Base-by-base conservation (phyloP, 1,140 invertebrate genomes). In the Pseudomyrmex dendroicus region DNA sequence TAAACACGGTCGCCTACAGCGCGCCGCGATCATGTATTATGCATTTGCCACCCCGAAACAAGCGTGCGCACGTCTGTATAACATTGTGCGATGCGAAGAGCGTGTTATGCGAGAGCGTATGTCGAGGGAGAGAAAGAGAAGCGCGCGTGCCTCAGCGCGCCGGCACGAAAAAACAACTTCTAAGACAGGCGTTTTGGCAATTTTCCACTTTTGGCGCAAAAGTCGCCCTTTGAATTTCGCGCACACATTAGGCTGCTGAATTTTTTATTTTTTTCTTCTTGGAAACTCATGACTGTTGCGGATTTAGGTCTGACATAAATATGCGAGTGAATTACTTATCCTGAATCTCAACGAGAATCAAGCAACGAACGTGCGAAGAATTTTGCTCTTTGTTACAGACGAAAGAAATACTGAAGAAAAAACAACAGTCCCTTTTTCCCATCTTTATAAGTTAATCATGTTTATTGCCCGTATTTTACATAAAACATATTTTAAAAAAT, bases 1-100 rank as follows among this genome's bases (percentile, higher is more conserved):
- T 88, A 88, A 88, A 88, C 86, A 88, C 67, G 86, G 87, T 86
- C 86, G 85, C 86, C 86, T 88, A 77, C 85, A 88, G 85, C 86
- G 85, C 63, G 50, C 86, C 68, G 68, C 85, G 86, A 88, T 88
- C 86, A 88, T 88, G 85, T 88, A 88, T 88, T 88, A 88, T 88
- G 86, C 86, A 88, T 88, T 88, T 63, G 85, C 86, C 86, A 87
- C 86, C 86, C 73, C 44, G 82, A 61, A 64, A 52, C 82, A 86
- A 52, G 85, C 66, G 85, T 64, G 67, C 73, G 73, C 73, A 62
- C 12, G 48, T 20, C 10, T 17, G 63, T 66, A 46, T 17, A 46
- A 35, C 35, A 5, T 35, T 35, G 44, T 52, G 50, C 62, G 61
- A 54, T 66, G 74, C 54, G 64, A 59, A 44, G 17, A 78, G 52